A percentile compares a stretch with the other conserved stretches of the same genome.
Evolutionary conservation across 2,888 invertebrate genomes (phyloP).

Genomic region (Digitonthophagus gazella): DNA sequence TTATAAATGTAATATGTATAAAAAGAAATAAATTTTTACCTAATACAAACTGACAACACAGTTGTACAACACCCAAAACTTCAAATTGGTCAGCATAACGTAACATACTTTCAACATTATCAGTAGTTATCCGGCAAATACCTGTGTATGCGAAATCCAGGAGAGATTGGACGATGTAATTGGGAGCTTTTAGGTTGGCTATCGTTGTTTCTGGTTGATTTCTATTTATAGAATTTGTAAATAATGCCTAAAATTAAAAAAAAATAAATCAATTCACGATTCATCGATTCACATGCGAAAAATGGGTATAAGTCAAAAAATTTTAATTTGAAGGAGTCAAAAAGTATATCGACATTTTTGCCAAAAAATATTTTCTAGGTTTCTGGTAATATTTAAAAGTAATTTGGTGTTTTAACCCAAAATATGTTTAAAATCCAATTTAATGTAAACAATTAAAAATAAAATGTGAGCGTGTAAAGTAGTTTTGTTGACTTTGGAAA

Average conservation of each 20-base stretch:
- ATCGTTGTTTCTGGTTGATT: conserved; percentile 61
- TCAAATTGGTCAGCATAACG: conserved; percentile 72
- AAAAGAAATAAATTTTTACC: conserved; percentile 31
- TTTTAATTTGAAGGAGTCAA: too few species aligned
- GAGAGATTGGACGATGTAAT: conserved; percentile 62
- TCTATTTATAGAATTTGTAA: conserved; percentile 65
- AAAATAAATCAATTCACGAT: too few species aligned
- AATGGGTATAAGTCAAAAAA: too few species aligned
- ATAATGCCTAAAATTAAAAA: conserved; percentile 60
- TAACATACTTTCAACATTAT: conserved; percentile 68
- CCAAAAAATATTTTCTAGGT: too few species aligned
- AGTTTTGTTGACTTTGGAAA: too few species aligned
- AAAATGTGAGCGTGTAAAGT: too few species aligned
- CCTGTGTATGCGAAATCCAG: conserved; percentile 77
- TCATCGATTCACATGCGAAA: too few species aligned
- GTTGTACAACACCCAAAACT: conserved; percentile 67
- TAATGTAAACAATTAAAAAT: too few species aligned
- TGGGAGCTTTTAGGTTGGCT: conserved; percentile 61
- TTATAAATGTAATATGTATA: background rate
- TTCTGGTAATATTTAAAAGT: too few species aligned
- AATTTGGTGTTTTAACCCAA: too few species aligned
- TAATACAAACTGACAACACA: conserved; percentile 66
- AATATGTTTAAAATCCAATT: too few species aligned
- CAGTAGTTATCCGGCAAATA: conserved; percentile 60
- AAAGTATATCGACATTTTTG: too few species aligned